These are phyloP conservation scores for Sander vitreus DNA, from an alignment of 2,113 vertebrate species.

Conservation along the genomic window DNA sequence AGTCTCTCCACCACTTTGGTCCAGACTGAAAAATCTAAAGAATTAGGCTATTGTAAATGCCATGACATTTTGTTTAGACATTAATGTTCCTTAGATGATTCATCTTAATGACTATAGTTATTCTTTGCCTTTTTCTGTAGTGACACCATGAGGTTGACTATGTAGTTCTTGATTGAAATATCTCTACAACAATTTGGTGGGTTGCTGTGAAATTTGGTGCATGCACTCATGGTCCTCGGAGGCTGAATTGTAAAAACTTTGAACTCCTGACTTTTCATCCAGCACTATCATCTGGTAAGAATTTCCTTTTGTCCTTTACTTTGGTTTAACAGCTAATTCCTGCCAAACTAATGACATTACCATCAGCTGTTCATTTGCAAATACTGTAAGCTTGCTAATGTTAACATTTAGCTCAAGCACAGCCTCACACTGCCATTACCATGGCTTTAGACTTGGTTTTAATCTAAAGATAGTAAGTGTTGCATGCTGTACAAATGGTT, in stretches of 20 bases:
- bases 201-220: neutral
- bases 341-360: neutral
- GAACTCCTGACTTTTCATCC: neutral
- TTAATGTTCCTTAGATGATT: neutral
- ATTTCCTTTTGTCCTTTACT: neutral
- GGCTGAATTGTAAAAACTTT: neutral
- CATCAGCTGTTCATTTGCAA: neutral
- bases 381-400: neutral
- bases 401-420: no score
- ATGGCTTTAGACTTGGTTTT: neutral
- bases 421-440: neutral
- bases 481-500: neutral
- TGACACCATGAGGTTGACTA: neutral
- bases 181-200: neutral
- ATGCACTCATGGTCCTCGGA: neutral
- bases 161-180: neutral
- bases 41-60: neutral
- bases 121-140: neutral
- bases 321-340: neutral
- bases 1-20: neutral
- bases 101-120: neutral
- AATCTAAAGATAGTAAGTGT: neutral
- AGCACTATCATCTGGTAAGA: neutral
- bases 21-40: neutral
- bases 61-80: neutral